Evolutionary conservation across 2,888 invertebrate species (phyloP), one percentile per base, ranked within the genome.

Genomic region (Sphinx pinastri): DNA sequence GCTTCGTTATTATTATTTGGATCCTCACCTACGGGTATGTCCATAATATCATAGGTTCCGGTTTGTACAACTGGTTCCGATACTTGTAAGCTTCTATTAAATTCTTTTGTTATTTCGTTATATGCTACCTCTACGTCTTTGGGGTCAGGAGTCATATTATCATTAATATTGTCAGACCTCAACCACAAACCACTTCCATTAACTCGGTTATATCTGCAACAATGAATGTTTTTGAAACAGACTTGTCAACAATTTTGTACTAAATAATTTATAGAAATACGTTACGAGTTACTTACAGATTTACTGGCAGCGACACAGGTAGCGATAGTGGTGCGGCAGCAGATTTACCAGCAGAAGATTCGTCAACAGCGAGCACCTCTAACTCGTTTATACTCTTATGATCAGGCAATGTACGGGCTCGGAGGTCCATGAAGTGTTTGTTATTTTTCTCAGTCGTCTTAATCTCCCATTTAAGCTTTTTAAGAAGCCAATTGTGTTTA

Each of bases 401-500:
- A 11, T 4, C 55, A 11, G 19, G 11, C 19, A 55, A 19, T 19
- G 8, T 25, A 55, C 19, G 55, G 19, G 16, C 2, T 55, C 3
- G 55, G 10, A 11, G 19, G 4, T 19, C 16, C 6, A 19, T 25
- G 31, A 16, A 31, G 12, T 51, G 2, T 31, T 49, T 0, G 11
- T 57, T 6, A 16, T 60, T 14, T 14, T 63, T 49, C 6, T n/a
- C n/a, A 54, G 51, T 59, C 0, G n/a, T 13, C 11, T 59, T 19
- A n/a, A n/a, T 11, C 16, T 31, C 47, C 12, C 25, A 55, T 7
- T 45, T 25, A 13, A 71, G 2, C 60, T 69, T 71, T 52, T 63
- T 19, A 0, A 68, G 4, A 0, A 74, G 12, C 72, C 72, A 72
- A 49, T 70, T 69, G n/a, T 72, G 70, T 10, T 47, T 66, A 0